These are phyloP conservation scores for Sanderia malayensis DNA, from an alignment of 30 jellyfish, hydroid and myxozoan species.

Conservation along the genomic window DNA sequence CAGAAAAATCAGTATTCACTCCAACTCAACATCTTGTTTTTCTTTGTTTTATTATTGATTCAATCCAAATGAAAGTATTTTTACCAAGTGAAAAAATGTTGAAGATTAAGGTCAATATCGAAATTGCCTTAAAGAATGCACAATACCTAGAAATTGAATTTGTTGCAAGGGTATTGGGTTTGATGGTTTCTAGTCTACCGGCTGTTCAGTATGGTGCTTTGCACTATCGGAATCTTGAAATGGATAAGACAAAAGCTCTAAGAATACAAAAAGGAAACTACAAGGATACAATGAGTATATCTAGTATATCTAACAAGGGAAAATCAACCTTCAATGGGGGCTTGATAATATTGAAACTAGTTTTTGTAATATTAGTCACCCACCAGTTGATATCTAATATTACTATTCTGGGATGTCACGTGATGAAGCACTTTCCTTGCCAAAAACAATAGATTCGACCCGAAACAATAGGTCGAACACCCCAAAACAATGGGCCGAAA, in stretches of 20 bases:
- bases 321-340: slow-evolving; percentile 11
- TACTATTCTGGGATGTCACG: no score
- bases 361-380: background rate
- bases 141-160: slow-evolving; percentile 2
- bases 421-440: no score
- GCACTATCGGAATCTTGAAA: no score
- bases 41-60: slow-evolving; percentile 48
- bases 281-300: background rate
- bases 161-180: slow-evolving; percentile 36
- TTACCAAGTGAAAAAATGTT: slow-evolving; percentile 20
- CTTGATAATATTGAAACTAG: background rate
- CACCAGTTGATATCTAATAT: background rate
- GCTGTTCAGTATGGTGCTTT: slow-evolving; percentile 35
- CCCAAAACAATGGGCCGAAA: no score
- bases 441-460: no score
- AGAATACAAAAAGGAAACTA: background rate
- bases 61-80: slow-evolving; percentile 27
- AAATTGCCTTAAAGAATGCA: background rate
- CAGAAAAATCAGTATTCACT: slow-evolving; percentile 44
- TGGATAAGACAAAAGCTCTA: background rate
- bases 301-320: background rate
- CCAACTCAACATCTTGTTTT: slow-evolving; percentile 29
- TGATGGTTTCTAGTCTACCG: slow-evolving; percentile 51
- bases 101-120: background rate
- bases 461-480: no score